phyloP scores from a whole-genome alignment of 23 tunicate species.

The Styela plicata region DNA sequence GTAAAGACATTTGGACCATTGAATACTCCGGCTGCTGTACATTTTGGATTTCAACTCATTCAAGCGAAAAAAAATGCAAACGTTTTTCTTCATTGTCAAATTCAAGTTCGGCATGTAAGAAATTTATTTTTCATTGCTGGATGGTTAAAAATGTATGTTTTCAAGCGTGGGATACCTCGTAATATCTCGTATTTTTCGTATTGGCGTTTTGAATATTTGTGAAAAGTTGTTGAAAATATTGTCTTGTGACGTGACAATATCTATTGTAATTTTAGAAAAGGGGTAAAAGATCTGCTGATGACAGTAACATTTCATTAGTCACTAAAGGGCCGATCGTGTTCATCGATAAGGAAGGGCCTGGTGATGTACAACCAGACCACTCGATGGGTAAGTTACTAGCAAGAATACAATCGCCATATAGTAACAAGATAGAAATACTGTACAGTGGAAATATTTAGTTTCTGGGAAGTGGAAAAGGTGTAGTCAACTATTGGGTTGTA shows the following conservation, averaged over 20 bases:
- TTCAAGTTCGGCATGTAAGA: background rate
- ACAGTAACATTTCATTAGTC: background rate
- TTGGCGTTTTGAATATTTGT: too few species aligned
- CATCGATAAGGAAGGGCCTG: background rate
- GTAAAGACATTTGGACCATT: constrained; percentile 3
- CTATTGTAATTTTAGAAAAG: background rate
- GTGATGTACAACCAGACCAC: background rate
- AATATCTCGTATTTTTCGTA: too few species aligned
- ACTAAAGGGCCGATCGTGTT: background rate
- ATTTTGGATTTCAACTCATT: constrained; percentile 3
- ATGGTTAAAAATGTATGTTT: too few species aligned
- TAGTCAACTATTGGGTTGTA: too few species aligned
- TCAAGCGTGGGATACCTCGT: too few species aligned
- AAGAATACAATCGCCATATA: too few species aligned
- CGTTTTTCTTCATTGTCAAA: constrained; percentile 4
- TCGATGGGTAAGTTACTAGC: background rate
- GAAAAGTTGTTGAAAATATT: too few species aligned
- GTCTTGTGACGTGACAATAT: background rate
- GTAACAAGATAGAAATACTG: too few species aligned
- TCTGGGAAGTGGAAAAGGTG: too few species aligned
- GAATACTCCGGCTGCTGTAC: background rate
- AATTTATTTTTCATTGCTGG: too few species aligned
- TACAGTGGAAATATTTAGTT: too few species aligned
- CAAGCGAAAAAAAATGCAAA: background rate
- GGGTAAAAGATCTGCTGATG: background rate